These are phyloP conservation scores for Crocidura indochinensis DNA, from an alignment of 2,797 vertebrate species.

Conservation along the genomic window DNA sequence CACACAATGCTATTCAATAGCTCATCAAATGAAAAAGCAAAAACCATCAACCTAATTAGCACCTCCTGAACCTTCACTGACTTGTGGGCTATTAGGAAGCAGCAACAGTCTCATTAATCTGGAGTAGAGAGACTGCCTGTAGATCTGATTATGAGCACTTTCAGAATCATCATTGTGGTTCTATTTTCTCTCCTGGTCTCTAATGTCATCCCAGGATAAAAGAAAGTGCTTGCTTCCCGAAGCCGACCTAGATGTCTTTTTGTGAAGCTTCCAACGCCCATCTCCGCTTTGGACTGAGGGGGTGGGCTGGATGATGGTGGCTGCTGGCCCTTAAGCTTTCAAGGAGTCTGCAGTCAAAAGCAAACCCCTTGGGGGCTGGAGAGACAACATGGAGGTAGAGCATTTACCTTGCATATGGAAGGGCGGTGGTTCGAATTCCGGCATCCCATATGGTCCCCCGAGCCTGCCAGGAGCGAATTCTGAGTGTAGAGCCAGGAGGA, in stretches of 20 bases:
- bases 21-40: slow-evolving; percentile 56
- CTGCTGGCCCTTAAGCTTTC: not conserved
- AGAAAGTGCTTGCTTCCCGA: slow-evolving; percentile 22
- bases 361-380: too few relatives aligned
- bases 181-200: slow-evolving; percentile 68
- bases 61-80: slow-evolving; percentile 58
- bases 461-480: too few relatives aligned
- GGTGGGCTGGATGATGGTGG: not conserved
- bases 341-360: too few relatives aligned
- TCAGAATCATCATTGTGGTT: slow-evolving; percentile 69
- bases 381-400: too few relatives aligned
- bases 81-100: slow-evolving; percentile 53
- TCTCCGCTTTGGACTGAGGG: not conserved
- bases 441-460: too few relatives aligned
- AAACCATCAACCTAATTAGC: slow-evolving; percentile 48
- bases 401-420: too few relatives aligned
- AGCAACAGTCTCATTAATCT: slow-evolving; percentile 54
- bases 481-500: too few relatives aligned
- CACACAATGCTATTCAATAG: not conserved
- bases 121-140: slow-evolving; percentile 16
- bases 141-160: slow-evolving; percentile 73
- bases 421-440: too few relatives aligned
- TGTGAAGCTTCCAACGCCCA: slow-evolving; percentile 15
- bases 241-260: slow-evolving; percentile 18
- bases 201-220: slow-evolving; percentile 42